Evolutionary conservation across 1,140 invertebrate genomes (phyloP).

Genomic region (Delia radicum): DNA sequence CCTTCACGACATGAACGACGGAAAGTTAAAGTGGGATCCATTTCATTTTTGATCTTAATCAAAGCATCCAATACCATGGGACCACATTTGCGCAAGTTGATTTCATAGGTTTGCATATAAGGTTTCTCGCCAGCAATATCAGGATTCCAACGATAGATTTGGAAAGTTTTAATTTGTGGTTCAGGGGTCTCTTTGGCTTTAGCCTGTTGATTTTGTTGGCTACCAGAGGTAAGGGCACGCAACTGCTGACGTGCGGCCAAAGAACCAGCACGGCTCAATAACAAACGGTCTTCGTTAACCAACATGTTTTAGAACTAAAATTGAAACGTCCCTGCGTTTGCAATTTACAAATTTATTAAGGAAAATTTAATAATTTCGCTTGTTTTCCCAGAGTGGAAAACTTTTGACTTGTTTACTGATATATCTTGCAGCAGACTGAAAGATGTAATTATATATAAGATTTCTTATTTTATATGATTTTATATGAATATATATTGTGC

Average conservation of each 20-base stretch:
- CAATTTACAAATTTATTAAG: conserved; percentile 35
- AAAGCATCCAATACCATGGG: conserved; percentile 98
- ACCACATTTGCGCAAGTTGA: conserved; percentile 91
- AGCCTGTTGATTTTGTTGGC: conserved; percentile 45
- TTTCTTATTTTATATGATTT: no score
- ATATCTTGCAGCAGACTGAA: conserved; percentile 10
- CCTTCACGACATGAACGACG: conserved; percentile 93
- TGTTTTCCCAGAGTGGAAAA: conserved; percentile 3
- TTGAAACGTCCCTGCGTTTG: conserved; percentile 55
- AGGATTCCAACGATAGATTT: conserved; percentile 91
- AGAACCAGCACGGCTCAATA: conserved; percentile 43
- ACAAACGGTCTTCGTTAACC: conserved; percentile 46
- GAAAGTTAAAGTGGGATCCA: conserved; percentile 96
- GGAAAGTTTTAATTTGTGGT: conserved; percentile 76
- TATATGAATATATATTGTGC: no score
- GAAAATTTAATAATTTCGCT: not conserved
- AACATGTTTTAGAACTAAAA: conserved; percentile 37
- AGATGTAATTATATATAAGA: no score
- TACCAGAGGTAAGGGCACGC: conserved; percentile 43
- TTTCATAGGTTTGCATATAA: conserved; percentile 85
- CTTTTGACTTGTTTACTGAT: conserved; percentile 16
- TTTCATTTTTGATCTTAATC: conserved; percentile 97
- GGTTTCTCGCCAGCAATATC: conserved; percentile 90
- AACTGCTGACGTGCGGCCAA: conserved; percentile 48
- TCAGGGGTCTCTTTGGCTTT: conserved; percentile 40